Evolutionary conservation across 30 jellyfish, hydroid and myxozoan genomes (phyloP), one percentile per base, ranked within the genome.

Genomic region (Hydractinia symbiolongicarpus): DNA sequence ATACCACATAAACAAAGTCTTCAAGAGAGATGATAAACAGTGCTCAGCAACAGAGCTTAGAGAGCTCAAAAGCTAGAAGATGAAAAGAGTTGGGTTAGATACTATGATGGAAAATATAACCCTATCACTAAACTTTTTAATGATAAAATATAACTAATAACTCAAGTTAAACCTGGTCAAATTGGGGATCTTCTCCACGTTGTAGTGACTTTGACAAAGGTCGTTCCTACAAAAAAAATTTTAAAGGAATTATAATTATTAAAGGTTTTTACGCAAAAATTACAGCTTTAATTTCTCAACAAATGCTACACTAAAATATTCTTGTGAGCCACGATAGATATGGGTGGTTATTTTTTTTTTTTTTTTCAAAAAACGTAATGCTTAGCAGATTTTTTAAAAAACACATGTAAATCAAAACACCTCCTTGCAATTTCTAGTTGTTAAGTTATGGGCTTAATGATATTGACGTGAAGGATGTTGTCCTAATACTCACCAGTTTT

Each of bases 101-200:
- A 55, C 5, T 49, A 76, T 50, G 1, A 76, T 14, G 19, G 2
- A 51, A 30, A 50, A 76, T 50, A 76, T 6, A 17, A 50, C 7
- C 58, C 7, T 2, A 30, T 2, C 44, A 30, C 44, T 30, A 7
- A 71, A 71, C 40, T 17, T 8, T 71, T 15, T 40, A 5, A 6
- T 17, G 11, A 17, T 15, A 71, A 71, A 71, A 71, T 6, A 71
- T 8, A 21, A 51, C 15, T 11, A 30, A 68, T 10, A 68, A 11
- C 40, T 68, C 1, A 21, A 13, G 17, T 13, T 7, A 17, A 68
- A 91, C 98, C 90, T 91, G 98, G 76, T 91, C 98, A 82, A 91
- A 91, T 77, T 91, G 98, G 3, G 96, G 98, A 72, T 91, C 98
- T 68, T 91, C 98, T 57, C 98, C 98, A 57, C 98, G 90, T 71